Evolutionary conservation across 2,888 invertebrate species (phyloP).

Genomic region (Xanthorhoe spadicearia): DNA sequence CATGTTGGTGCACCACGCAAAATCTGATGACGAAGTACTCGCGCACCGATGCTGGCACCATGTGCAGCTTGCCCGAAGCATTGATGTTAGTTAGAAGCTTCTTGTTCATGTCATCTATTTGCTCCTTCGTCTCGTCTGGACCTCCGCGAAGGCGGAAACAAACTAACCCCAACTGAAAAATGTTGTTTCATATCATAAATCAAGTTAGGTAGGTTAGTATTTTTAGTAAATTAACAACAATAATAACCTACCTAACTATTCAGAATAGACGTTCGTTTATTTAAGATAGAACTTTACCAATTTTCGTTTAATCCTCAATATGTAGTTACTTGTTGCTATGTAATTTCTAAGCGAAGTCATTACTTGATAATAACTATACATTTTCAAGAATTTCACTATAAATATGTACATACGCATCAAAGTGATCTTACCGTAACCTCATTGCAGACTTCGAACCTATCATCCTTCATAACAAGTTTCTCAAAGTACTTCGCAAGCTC

Average conservation of each 20-base stretch:
- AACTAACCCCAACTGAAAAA: conserved; percentile 91
- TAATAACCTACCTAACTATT: no score
- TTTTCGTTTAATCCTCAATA: no score
- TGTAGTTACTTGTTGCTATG: no score
- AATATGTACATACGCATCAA: no score
- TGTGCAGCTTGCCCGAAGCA: conserved; percentile 97
- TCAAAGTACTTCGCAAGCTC: conserved; percentile 96
- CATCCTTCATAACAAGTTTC: conserved; percentile 90
- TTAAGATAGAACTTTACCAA: no score
- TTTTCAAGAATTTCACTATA: no score
- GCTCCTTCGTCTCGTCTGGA: conserved; percentile 67
- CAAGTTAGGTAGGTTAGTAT: no score
- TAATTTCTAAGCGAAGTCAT: no score
- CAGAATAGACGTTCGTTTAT: no score
- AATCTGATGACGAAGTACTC: conserved; percentile 97
- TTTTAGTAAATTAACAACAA: no score
- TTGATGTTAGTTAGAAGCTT: conserved; percentile 96
- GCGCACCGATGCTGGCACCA: conserved; percentile 97
- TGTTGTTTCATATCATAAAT: background rate
- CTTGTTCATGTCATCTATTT: conserved; percentile 90
- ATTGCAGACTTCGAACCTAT: conserved; percentile 95
- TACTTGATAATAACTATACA: no score
- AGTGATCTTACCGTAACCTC: conserved; percentile 88
- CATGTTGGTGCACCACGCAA: conserved; percentile 96
- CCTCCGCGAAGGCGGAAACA: conserved; percentile 94